A percentile compares a stretch with the other conserved stretches of the same genome.
These are phyloP conservation scores for Gallinago nigripennis DNA, from an alignment of 2,797 vertebrate genomes.

Conservation along the genomic window DNA sequence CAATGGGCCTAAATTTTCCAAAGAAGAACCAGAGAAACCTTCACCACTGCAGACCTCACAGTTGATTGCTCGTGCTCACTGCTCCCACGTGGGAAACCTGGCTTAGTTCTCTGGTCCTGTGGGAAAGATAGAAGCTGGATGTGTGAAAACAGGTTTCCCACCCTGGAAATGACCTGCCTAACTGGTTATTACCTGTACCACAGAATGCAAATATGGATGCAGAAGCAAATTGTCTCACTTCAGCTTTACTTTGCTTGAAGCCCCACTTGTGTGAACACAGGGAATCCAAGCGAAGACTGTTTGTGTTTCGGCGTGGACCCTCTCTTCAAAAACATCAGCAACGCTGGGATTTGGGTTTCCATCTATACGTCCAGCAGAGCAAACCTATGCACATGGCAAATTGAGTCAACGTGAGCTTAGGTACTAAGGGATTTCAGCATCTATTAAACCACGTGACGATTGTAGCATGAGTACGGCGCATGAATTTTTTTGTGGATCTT, in stretches of 20 bases:
- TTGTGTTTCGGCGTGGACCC: background rate
- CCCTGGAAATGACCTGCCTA: background rate
- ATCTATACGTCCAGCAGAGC: rapidly evolving
- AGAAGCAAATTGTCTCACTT: background rate
- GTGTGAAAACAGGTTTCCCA: constrained; percentile 19
- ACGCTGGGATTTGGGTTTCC: background rate
- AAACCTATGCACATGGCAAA: background rate
- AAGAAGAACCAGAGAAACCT: background rate
- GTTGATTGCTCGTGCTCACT: background rate
- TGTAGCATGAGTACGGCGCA: background rate
- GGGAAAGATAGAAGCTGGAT: background rate
- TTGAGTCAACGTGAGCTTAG: background rate
- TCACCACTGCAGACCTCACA: background rate
- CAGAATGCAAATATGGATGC: background rate
- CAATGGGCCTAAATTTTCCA: background rate
- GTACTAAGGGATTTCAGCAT: background rate
- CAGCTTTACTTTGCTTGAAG: background rate
- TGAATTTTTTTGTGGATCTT: background rate
- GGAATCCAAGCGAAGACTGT: background rate
- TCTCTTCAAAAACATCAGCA: background rate
- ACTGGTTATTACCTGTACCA: constrained; percentile 21
- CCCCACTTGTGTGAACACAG: background rate
- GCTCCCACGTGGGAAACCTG: background rate
- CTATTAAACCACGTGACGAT: background rate
- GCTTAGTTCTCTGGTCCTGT: background rate